Base-by-base conservation (phyloP, 2,888 invertebrate genomes). In the Drosophila subsilvestris region DNA sequence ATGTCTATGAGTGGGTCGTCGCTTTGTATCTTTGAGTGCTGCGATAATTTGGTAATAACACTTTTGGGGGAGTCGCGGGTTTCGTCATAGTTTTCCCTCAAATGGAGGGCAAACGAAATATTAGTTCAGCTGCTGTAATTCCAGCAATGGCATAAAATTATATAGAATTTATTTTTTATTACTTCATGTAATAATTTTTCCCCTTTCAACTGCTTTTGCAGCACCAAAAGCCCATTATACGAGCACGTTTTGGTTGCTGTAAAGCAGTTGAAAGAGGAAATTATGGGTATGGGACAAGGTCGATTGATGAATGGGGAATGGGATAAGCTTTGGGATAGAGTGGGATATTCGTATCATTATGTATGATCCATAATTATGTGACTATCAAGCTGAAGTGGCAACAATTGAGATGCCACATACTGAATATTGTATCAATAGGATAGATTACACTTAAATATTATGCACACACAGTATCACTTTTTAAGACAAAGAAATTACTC, bases 31-130 rank as follows among this genome's bases (percentile, higher is more conserved):
- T 61, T 42, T 48, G 27, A 51, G 29, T 27, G 22, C 51, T 20
- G 65, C 54, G 71, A 57, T 58, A 71, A 73, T 71, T 65, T 55
- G 73, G 65, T 65, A 58, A 71, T 37, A 37, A 37, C 37, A n/a
- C n/a, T 71, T 71, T 71, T 72, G 54, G 53, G 53, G 48, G 57
- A 57, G 29, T 62, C 56, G 17, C 25, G 22, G 17, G 45, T 54
- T 45, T 60, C 17, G 10, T 57, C 32, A 37, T 17, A 43, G 20
- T 37, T 57, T 37, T 3, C 27, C 44, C 32, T 25, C 17, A 20
- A 55, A 8, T n/a, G 32, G 71, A 56, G 55, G 53, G 48, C 72
- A 51, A 43, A 37, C 47, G 17, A n/a, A 53, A 43, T 58, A 67
- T 57, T 57, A 68, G 68, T 45, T 57, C 45, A 44, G 32, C 48